Evolutionary conservation across 1,140 invertebrate species (phyloP), one percentile per base, ranked within the genome.

Genomic region (Epicauta chinensis): DNA sequence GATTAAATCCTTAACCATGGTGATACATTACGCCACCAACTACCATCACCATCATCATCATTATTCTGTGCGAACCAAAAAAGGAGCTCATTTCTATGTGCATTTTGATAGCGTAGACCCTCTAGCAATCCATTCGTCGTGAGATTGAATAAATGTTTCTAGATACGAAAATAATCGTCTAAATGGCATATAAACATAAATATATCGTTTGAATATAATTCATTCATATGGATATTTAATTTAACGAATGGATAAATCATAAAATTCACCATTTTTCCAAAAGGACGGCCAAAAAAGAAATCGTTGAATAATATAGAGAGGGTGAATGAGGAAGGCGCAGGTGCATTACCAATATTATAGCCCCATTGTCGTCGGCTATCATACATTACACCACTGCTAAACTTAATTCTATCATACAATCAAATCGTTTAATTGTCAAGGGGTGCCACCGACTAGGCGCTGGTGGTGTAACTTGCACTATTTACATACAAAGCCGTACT

Each of bases 51-150:
- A n/a, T n/a, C 1, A 23, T 7, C 23, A 23, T 23, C 7, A 23
- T 23, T 23, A 23, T 23, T 23, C 4, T 23, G n/a, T n/a, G n/a
- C 23, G 23, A 23, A 7, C 4, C 4, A 23, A 23, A 23, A 23
- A 23, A 23, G 4, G 23, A 30, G 13, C 34, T 54, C 56, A 58
- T 58, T 49, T 58, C 45, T 58, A 58, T 58, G 56, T 54, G 51
- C 51, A 53, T 58, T 58, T 53, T 53, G 51, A 54, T 58, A 42
- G 45, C 23, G 23, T 7, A 23, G 4, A 23, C 23, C 7, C 4
- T 7, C 32, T 10, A 17, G 23, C 32, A 52, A 45, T 51, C 42
- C n/a, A 31, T 3, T 10, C 13, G 3, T 30, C 7, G 32, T 42
- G 16, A 23, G 38, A 35, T 42, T 34, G 39, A 15, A 36, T 23